Evolutionary conservation across 2,888 invertebrate genomes (phyloP), one percentile per base, ranked within the genome.

Genomic region (Cancer borealis): DNA sequence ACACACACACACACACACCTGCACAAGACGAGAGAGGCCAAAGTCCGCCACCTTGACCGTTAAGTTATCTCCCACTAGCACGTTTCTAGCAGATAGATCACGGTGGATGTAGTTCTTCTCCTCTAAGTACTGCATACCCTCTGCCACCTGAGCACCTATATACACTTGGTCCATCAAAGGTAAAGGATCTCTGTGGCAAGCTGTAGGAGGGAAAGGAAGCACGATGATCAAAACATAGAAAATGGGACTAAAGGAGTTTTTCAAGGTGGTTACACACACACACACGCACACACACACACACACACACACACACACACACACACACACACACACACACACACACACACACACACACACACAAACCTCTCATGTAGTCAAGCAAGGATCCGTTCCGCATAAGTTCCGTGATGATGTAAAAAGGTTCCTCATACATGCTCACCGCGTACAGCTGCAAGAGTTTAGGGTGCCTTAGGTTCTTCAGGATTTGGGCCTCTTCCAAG

Each of bases 391-490:
- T 97, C 96, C 97, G 96, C 97, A 97, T 97, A 95, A 97, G 96
- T 96, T 97, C 97, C 45, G 97, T 97, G 92, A 97, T 97, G 95
- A 97, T 97, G 96, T 97, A 97, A 95, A 97, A 97, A 21, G 97
- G 97, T 96, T 97, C 97, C 96, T 97, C 97, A 95, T 97, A 96
- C 4, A 97, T 97, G 96, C 97, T 97, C 30, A 97, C 97, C 89
- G 97, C 97, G 96, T 97, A 97, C 95, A 97, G 96, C 96, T 97
- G 97, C 91, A 97, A 97, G 87, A 97, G 96, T 96, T 97, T 97
- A 2, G 96, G 96, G 96, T 97, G 97, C 47, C 97, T 96, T 91
- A 97, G 96, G 96, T 97, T 97, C 96, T 97, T 97, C 97, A 97
- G 97, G 93, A 97, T 97, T 96, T 97, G 97, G n/a, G 97, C 97